Conservation (phyloP, 2,888 invertebrate genomes). For the Pristionchus entomophagus region DNA sequence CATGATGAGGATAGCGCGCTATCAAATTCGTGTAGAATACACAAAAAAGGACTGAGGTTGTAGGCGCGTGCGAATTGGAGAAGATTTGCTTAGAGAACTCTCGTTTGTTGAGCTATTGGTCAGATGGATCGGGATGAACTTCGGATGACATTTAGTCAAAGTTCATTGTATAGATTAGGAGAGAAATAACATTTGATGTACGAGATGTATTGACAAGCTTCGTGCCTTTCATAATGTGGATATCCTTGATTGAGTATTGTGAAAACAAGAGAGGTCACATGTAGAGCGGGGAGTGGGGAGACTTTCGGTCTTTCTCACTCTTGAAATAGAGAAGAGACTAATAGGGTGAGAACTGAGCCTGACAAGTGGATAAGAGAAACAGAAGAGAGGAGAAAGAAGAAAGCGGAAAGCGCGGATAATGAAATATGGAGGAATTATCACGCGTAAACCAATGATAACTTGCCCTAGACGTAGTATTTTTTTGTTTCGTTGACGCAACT, state of each 20-base stretch:
- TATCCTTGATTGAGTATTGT: too few species aligned
- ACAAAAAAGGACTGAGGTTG: neutral
- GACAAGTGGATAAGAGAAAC: conserved; percentile 12
- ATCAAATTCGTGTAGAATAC: conserved; percentile 1
- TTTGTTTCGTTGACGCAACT: too few species aligned
- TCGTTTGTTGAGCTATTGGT: neutral
- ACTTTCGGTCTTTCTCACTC: neutral
- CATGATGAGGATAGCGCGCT: too few species aligned
- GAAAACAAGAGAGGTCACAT: neutral
- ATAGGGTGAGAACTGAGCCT: neutral
- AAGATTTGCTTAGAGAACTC: neutral
- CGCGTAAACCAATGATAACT: neutral
- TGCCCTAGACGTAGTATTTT: too few species aligned
- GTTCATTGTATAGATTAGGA: neutral
- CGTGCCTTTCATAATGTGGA: neutral
- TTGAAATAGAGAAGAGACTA: neutral
- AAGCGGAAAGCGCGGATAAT: neutral
- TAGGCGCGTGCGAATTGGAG: neutral
- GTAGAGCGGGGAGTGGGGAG: neutral
- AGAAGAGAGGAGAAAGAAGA: neutral
- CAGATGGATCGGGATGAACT: neutral
- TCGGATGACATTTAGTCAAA: neutral
- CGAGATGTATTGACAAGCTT: neutral
- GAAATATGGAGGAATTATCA: neutral
- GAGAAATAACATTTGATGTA: neutral